These are phyloP conservation scores for Chelon labrosus DNA, from an alignment of 2,797 vertebrate genomes.

Conservation along the genomic window DNA sequence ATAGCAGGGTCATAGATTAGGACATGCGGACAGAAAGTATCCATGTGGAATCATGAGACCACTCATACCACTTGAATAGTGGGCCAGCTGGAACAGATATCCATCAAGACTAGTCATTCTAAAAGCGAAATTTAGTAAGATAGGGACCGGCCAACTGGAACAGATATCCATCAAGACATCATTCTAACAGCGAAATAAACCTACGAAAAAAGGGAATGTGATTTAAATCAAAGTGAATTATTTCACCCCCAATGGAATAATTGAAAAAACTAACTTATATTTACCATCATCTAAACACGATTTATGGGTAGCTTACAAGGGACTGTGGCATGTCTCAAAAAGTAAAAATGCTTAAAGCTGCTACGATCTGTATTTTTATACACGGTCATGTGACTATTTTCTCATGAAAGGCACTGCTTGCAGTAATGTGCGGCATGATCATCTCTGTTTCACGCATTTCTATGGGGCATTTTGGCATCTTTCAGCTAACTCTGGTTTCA, in stretches of 20 bases:
- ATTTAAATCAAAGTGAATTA: background rate
- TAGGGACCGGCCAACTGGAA: background rate
- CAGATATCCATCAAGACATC: background rate
- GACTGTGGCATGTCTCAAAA: background rate
- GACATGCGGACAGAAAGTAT: constrained; percentile 34
- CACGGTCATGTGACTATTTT: too few relatives aligned
- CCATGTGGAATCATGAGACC: constrained; percentile 31
- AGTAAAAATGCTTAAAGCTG: too few relatives aligned
- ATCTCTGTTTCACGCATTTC: too few relatives aligned
- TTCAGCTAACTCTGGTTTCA: too few relatives aligned
- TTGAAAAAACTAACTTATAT: too few relatives aligned
- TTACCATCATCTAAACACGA: too few relatives aligned
- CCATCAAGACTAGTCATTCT: background rate
- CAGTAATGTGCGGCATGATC: too few relatives aligned
- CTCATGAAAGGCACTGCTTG: too few relatives aligned
- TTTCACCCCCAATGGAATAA: too few relatives aligned
- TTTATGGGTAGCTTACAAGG: background rate
- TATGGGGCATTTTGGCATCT: too few relatives aligned
- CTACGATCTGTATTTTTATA: too few relatives aligned
- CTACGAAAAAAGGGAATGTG: background rate
- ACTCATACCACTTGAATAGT: constrained; percentile 11
- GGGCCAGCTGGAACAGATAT: background rate
- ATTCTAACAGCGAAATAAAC: background rate
- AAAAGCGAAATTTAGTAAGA: constrained; percentile 19
- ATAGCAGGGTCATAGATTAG: constrained; percentile 45